These are phyloP conservation scores for Tympanoctomys barrerae DNA, from an alignment of 2,797 vertebrate species.

Conservation along the genomic window DNA sequence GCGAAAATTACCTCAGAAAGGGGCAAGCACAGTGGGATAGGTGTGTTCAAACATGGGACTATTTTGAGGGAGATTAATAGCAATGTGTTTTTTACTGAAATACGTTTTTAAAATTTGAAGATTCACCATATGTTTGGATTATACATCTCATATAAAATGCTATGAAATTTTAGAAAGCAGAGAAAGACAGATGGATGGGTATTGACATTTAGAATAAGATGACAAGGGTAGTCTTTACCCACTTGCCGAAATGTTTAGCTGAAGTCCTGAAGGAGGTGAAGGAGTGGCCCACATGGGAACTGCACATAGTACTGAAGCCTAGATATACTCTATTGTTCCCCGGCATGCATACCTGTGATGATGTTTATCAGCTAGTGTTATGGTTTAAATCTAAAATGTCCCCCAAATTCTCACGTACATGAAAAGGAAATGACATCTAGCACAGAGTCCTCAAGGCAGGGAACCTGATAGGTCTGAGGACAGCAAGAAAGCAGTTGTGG, in stretches of 20 bases:
- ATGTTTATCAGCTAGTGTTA: neutral
- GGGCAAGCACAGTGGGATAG: neutral
- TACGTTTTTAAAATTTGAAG: neutral
- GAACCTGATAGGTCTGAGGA: neutral
- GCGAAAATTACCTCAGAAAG: neutral
- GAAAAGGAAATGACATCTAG: neutral
- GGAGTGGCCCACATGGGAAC: neutral
- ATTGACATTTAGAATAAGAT: neutral
- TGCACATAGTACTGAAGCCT: neutral
- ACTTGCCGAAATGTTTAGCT: neutral
- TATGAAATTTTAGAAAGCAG: neutral
- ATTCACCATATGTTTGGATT: neutral
- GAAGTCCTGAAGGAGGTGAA: neutral
- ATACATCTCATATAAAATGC: neutral
- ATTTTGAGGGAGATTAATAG: neutral
- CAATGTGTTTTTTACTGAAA: neutral
- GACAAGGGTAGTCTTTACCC: neutral
- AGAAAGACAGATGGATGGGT: neutral
- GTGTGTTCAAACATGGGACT: neutral
- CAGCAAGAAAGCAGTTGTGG: neutral
- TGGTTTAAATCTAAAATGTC: neutral
- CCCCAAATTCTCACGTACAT: neutral
- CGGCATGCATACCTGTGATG: neutral
- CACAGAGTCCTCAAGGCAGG: neutral
- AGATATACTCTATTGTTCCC: neutral